phyloP scores from a whole-genome alignment of 2,797 vertebrate species.

The Margarornis squamiger region DNA sequence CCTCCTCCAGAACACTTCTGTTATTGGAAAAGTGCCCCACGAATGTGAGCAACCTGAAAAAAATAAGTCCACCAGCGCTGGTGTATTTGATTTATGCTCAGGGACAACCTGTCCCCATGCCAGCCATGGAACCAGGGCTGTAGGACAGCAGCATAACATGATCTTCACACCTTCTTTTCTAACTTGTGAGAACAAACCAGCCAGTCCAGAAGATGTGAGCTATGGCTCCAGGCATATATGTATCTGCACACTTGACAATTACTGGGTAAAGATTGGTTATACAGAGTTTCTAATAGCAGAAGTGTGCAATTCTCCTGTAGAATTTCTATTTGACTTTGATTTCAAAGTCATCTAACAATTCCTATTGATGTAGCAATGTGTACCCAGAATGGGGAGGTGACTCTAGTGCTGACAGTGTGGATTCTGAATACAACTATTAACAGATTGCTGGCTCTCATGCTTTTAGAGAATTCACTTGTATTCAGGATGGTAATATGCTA shows the following conservation, averaged over 20 bases:
- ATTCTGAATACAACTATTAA: background rate
- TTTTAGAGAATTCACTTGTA: background rate
- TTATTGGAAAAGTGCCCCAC: background rate
- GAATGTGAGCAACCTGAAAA: background rate
- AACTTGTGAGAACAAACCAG: background rate
- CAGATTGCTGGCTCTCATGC: background rate
- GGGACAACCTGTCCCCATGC: background rate
- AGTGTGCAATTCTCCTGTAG: background rate
- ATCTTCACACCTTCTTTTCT: background rate
- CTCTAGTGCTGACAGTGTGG: background rate
- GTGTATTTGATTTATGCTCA: background rate
- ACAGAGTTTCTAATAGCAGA: background rate
- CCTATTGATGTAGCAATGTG: background rate
- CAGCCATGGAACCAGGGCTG: background rate
- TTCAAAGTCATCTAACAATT: background rate
- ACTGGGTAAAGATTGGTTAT: background rate
- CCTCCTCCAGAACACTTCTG: background rate
- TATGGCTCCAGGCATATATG: background rate
- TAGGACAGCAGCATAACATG: background rate
- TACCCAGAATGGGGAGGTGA: background rate
- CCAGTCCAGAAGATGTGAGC: background rate
- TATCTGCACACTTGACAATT: background rate
- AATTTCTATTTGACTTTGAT: background rate
- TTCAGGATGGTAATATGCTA: background rate
- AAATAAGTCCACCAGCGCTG: background rate